Percentiles rank a stretch among this genome's conserved stretches.
Conservation (phyloP, 1,140 invertebrate genomes). For the Triops cancriformis region DNA sequence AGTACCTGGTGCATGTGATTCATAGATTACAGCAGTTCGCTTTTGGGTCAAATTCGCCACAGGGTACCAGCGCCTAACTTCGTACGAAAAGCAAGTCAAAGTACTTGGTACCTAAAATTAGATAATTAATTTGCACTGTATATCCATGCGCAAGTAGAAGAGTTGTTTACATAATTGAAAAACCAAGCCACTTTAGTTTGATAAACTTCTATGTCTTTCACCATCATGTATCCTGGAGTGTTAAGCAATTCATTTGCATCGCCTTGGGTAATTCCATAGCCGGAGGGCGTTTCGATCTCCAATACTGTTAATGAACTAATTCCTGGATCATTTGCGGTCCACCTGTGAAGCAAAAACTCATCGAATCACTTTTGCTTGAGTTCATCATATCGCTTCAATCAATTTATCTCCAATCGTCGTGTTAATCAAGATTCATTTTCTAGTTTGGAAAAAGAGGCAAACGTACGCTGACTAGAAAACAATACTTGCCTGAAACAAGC, state of each 20-base stretch:
- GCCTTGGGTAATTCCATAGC: conserved; percentile 48
- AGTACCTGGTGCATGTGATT: conserved; percentile 51
- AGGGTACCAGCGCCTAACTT: conserved; percentile 49
- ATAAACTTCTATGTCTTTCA: conserved; percentile 11
- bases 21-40: conserved; percentile 48
- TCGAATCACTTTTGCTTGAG: too few species aligned
- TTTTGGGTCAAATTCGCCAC: conserved; percentile 52
- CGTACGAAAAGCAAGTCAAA: conserved; percentile 43
- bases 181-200: conserved; percentile 40
- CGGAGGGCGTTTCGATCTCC: conserved; percentile 50
- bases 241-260: conserved; percentile 39
- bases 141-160: too few species aligned
- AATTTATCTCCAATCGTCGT: too few species aligned
- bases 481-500: conserved; percentile 45
- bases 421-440: too few species aligned
- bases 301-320: conserved; percentile 46
- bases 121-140: background rate
- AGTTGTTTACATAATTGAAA: conserved; percentile 41
- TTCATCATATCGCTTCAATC: too few species aligned
- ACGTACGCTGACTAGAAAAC: too few species aligned
- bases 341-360: background rate
- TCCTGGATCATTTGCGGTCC: conserved; percentile 26
- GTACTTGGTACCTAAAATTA: background rate
- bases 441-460: too few species aligned
- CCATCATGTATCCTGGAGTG: conserved; percentile 1